These are phyloP conservation scores for Andrena camellia DNA, from an alignment of 2,888 invertebrate species.

Conservation along the genomic window DNA sequence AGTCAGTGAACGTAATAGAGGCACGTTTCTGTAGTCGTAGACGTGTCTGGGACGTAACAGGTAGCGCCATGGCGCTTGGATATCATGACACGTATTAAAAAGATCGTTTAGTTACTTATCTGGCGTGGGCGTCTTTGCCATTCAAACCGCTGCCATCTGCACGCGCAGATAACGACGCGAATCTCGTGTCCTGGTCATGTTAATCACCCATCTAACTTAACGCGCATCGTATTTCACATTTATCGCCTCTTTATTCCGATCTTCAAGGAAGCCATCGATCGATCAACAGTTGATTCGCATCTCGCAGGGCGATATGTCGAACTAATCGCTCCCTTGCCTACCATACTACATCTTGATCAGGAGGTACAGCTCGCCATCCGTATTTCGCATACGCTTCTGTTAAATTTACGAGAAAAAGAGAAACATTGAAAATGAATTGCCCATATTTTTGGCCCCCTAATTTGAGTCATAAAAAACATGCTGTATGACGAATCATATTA, in stretches of 20 bases:
- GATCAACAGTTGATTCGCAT: constrained; percentile 38
- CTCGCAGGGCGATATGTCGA: background rate
- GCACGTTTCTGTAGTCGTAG: background rate
- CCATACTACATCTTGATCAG: constrained; percentile 1
- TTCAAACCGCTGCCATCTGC: constrained; percentile 34
- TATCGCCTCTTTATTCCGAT: constrained; percentile 28
- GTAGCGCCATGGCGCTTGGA: constrained; percentile 51
- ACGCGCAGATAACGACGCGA: constrained; percentile 53
- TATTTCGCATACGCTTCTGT: constrained; percentile 14
- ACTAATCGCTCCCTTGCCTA: constrained; percentile 34
- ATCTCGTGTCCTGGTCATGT: constrained; percentile 61
- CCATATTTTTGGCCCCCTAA: constrained; percentile 56
- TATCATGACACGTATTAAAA: constrained; percentile 21
- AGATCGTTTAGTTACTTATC: constrained; percentile 32
- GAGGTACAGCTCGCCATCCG: background rate
- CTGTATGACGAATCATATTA: constrained; percentile 56
- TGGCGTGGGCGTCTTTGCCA: constrained; percentile 68
- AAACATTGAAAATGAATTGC: constrained; percentile 8
- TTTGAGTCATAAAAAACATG: constrained; percentile 43
- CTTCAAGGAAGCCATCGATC: constrained; percentile 44
- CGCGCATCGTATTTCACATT: constrained; percentile 73
- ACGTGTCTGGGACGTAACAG: constrained; percentile 21
- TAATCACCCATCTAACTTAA: constrained; percentile 71
- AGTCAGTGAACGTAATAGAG: background rate
- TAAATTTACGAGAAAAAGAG: constrained; percentile 12